Base-by-base conservation (phyloP, 2,888 invertebrate species). In the Drosophila birchii region DNA sequence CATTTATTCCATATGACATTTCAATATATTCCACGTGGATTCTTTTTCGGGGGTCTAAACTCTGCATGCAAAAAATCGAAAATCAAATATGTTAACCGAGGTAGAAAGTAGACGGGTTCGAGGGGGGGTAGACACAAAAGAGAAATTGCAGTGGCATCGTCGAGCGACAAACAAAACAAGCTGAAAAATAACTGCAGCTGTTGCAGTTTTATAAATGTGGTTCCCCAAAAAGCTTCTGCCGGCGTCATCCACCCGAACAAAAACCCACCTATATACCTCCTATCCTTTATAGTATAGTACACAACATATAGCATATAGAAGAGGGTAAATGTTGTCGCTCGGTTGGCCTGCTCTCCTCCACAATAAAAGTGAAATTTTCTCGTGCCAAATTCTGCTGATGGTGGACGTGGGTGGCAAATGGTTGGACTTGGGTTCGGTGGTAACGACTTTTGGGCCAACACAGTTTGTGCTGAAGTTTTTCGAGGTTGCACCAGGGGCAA, bases 181-280 rank as follows among this genome's bases (percentile, higher is more conserved):
- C 63, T 71, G 60, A 88, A 84, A 89, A 88, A 89, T 82, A 84
- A 89, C 74, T 84, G 84, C 84, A 84, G 84, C 84, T 84, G 84
- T 88, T 84, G 84, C 84, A 84, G 88, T 89, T 84, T 89, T 86
- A 78, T 82, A 85, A 89, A 86, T 88, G 83, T 62, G 88, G 75
- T 79, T 49, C 14, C 43, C 75, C 39, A 43, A 39, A 55, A 56
- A 39, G 16, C 49, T 56, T 54, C 76, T 55, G 61, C 44, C 64
- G 43, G 49, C 8, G 47, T 20, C 18, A 29, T 36, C 49, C 62
- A 29, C 36, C 38, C 55, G 56, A 72, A n/a, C n/a, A n/a, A 72
- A 60, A 26, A 20, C 41, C 47, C 53, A 68, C 23, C 76, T 76
- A 47, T 76, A 53, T 76, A 36, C 34, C 51, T 36, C 12, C 47